phyloP scores from a whole-genome alignment of 1,140 invertebrate species.

The Telenomus remus region DNA sequence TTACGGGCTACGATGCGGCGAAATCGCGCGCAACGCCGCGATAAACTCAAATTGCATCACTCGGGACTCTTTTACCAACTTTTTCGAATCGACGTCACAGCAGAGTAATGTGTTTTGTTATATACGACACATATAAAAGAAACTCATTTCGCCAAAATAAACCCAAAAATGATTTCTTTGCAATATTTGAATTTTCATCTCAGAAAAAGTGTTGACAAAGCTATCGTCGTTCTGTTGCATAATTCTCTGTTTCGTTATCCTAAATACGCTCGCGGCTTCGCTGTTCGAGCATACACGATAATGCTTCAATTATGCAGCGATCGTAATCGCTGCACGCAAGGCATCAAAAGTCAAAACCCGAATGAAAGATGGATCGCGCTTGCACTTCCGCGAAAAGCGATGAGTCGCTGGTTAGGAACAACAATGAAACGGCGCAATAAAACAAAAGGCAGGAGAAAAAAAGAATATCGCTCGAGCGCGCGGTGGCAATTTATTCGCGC shows the following conservation, averaged over 20 bases:
- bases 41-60: conserved; percentile 42
- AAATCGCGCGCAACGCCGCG: conserved; percentile 28
- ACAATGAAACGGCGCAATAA: conserved; percentile 9
- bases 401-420: conserved; percentile 15
- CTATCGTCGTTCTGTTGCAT: conserved; percentile 1
- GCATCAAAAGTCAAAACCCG: conserved; percentile 10
- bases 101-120: too few relatives aligned
- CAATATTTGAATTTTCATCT: too few relatives aligned
- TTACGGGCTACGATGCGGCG: conserved; percentile 19
- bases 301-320: conserved; percentile 24
- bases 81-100: too few relatives aligned
- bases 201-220: conserved; percentile 9
- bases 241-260: conserved; percentile 27
- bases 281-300: conserved; percentile 19
- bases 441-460: not conserved
- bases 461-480: too few relatives aligned
- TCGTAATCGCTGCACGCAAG: conserved; percentile 18
- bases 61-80: too few relatives aligned
- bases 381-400: not conserved
- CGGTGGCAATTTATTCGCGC: too few relatives aligned
- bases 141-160: too few relatives aligned
- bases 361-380: conserved; percentile 4
- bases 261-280: conserved; percentile 11
- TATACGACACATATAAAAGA: too few relatives aligned
- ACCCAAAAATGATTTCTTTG: too few relatives aligned